Base-by-base conservation (phyloP, 2,888 invertebrate genomes). In the Lasioglossum figueresi region DNA sequence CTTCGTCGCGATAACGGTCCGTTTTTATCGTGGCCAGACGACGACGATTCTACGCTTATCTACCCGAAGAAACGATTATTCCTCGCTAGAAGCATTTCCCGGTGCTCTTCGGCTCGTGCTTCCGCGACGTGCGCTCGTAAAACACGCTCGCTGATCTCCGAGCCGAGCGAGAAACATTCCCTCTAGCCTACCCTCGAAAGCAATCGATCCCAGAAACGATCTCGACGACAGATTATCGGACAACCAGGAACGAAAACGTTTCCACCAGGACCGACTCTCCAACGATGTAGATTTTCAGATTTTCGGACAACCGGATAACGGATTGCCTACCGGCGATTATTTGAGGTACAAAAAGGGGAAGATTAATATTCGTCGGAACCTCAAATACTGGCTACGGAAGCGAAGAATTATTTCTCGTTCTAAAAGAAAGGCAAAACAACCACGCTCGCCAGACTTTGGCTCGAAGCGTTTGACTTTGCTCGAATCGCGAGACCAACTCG, bases 41-140 rank as follows among this genome's bases (percentile, higher is more conserved):
- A 66, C 66, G 66, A 52, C 23, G 43, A 66, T 66, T 63, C 75
- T 31, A 10, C n/a, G 71, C 84, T 84, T 85, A 80, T 80, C 85
- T 78, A 10, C 31, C 23, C 16, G 8, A 56, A 40, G 52, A 74
- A 23, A 45, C 76, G 34, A 79, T 85, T 73, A 71, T 56, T 52
- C 78, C 34, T 19, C 48, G 82, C 70, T 76, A 0, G 79, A 63
- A 56, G 52, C 70, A 10, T 66, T 74, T 52, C 52, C 34, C 80
- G 10, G 43, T 19, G 56, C 68, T 70, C 12, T n/a, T 70, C 68
- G 68, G 68, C 45, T 16, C n/a, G 63, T 14, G 63, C 27, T 59
- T 68, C 63, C 48, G 63, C 48, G 72, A 78, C 34, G 52, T 52
- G 37, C 78, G 19, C 43, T 63, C 71, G 52, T 73, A 45, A 73